Evolutionary conservation across 2,797 vertebrate species (phyloP), one percentile per base, ranked within the genome.

Genomic region (Strix occidentalis): DNA sequence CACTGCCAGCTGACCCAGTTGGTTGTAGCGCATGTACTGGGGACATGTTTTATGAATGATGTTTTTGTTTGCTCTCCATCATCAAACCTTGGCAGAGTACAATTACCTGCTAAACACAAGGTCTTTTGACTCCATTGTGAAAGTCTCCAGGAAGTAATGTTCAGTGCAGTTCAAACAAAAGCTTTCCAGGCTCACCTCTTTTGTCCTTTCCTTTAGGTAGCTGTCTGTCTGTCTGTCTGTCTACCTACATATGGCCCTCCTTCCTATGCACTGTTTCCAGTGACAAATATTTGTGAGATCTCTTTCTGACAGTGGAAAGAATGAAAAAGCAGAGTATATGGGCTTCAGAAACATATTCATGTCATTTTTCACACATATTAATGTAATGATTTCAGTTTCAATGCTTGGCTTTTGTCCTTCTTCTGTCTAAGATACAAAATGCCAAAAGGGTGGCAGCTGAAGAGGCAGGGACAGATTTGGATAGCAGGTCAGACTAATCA

Each of bases 331-430:
- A 70, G 60, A 77, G 70, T 78, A 51, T 74, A 74, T 95, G 81
- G 86, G 77, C 82, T 94, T 90, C 68, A 71, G 75, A 95, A 93
- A 56, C 58, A 79, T 66, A 80, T 93, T 95, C 51, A 48, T 77
- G 75, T 95, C 89, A 95, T 96, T 92, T 96, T 87, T 93, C 95
- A 76, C 91, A 93, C 87, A 92, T 83, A 92, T 89, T 95, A 97
- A 97, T 90, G 81, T 87, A 86, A 94, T 91, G 21, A 95, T 96
- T 95, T 95, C 76, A 54, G 63, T 79, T 91, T 91, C 25, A 11
- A 84, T 65, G 82, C 83, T 81, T 97, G 88, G 78, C 79, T 97
- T 87, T 92, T 76, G 76, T 31, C 10, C 28, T 95, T 88, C 86
- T 87, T 96, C 95, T 90, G 58, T 93, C 89, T 91, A 86, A 93